Percentiles rank a stretch among this genome's conserved stretches.
Conservation (phyloP, 1,140 invertebrate species). For the Whitmania pigra region DNA sequence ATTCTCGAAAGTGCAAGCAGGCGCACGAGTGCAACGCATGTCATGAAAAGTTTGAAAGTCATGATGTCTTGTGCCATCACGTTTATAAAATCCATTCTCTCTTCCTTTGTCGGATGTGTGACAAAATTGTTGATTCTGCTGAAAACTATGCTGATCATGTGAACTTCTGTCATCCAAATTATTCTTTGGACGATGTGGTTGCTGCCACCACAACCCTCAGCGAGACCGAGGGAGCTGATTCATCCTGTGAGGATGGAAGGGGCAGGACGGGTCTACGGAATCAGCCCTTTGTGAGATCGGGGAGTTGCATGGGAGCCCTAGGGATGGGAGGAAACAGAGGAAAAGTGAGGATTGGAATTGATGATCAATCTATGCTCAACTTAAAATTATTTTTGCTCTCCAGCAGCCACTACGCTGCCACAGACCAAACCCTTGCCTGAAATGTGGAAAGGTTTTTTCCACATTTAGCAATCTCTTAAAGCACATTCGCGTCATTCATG, state of each 20-base stretch:
- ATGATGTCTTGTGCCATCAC: neutral
- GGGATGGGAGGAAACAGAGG: too few species aligned
- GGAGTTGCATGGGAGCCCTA: too few species aligned
- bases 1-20: neutral
- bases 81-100: neutral
- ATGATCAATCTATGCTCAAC: too few species aligned
- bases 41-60: neutral
- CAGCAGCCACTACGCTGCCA: neutral
- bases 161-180: neutral
- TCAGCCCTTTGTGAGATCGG: neutral
- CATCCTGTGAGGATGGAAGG: neutral
- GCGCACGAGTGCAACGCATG: neutral
- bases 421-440: slow-evolving; percentile 5
- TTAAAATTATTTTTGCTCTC: too few species aligned
- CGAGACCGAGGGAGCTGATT: neutral
- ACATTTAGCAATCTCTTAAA: slow-evolving; percentile 17
- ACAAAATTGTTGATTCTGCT: neutral
- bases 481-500: slow-evolving; percentile 13
- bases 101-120: slow-evolving; percentile 6
- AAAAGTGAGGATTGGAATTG: too few species aligned
- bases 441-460: slow-evolving; percentile 17
- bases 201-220: neutral
- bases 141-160: slow-evolving; percentile 8
- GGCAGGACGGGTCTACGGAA: neutral
- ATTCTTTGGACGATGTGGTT: neutral